A percentile compares a stretch with the other conserved stretches of the same genome.
These are phyloP conservation scores for Scaptomyza parva DNA, from an alignment of 2,888 invertebrate genomes.

Conservation along the genomic window DNA sequence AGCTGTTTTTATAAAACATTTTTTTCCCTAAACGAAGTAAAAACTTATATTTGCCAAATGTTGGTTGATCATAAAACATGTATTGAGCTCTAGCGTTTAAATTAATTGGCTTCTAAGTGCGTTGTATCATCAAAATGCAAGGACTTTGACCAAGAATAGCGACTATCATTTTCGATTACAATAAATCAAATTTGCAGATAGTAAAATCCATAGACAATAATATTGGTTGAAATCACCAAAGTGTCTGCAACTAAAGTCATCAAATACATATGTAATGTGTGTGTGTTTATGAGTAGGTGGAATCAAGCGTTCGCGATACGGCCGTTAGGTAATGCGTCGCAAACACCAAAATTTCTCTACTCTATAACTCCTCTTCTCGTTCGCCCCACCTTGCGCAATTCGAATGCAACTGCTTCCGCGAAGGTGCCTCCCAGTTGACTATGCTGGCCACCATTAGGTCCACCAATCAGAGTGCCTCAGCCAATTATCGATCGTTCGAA, in stretches of 20 bases:
- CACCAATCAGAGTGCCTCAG: too few relatives aligned
- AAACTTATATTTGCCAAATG: not conserved
- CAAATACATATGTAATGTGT: conserved; percentile 38
- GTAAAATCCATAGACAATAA: conserved; percentile 4
- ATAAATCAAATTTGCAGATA: conserved; percentile 57
- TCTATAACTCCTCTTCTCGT: too few relatives aligned
- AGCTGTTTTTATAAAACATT: not conserved
- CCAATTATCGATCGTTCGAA: too few relatives aligned
- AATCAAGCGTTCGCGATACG: too few relatives aligned
- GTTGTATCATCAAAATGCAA: conserved; percentile 31
- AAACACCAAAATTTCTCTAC: too few relatives aligned
- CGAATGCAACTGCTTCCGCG: too few relatives aligned
- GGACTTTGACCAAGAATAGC: conserved; percentile 51
- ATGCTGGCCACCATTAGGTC: too few relatives aligned
- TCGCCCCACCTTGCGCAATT: too few relatives aligned
- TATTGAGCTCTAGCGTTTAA: conserved; percentile 28
- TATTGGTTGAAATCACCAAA: conserved; percentile 49
- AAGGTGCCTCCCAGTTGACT: too few relatives aligned
- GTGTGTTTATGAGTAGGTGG: too few relatives aligned
- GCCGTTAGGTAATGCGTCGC: too few relatives aligned
- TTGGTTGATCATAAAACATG: conserved; percentile 25
- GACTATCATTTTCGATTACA: conserved; percentile 38
- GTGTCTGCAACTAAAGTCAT: conserved; percentile 39
- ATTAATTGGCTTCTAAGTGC: conserved; percentile 29
- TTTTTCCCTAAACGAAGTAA: not conserved